These are phyloP conservation scores for Amyelois transitella DNA, from an alignment of 1,140 invertebrate species.

Conservation along the genomic window DNA sequence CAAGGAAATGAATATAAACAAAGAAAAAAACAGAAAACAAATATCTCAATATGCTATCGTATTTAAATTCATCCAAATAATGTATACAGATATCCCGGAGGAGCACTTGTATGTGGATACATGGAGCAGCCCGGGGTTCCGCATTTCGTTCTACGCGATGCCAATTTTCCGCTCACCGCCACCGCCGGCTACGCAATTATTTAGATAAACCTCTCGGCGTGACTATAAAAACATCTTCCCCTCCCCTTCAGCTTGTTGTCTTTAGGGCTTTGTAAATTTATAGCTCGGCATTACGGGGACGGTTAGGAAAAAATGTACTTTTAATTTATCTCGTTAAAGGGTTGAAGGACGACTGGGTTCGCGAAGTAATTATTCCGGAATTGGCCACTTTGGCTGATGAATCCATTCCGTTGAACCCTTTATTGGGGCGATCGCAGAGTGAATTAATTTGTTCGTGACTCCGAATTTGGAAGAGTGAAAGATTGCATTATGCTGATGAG, in stretches of 20 bases:
- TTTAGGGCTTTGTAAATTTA: constrained; percentile 71
- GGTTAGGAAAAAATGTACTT: constrained; percentile 73
- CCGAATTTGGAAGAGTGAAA: constrained; percentile 52
- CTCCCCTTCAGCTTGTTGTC: constrained; percentile 63
- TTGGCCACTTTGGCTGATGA: constrained; percentile 72
- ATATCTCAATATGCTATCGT: neutral
- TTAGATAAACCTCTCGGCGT: constrained; percentile 73
- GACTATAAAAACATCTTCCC: constrained; percentile 72
- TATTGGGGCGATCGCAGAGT: constrained; percentile 50
- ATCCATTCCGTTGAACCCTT: constrained; percentile 59
- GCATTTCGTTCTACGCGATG: constrained; percentile 45
- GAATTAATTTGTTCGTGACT: constrained; percentile 57
- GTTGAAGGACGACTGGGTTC: constrained; percentile 68
- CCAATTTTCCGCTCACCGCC: constrained; percentile 71
- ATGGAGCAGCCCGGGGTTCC: neutral
- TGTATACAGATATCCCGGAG: neutral
- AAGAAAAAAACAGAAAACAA: too few relatives aligned
- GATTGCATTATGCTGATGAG: constrained; percentile 56
- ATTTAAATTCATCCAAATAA: neutral
- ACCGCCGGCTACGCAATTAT: constrained; percentile 70
- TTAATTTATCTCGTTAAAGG: constrained; percentile 75
- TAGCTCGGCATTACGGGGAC: constrained; percentile 59
- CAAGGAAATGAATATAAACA: too few relatives aligned
- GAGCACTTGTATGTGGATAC: neutral
- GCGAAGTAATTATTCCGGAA: constrained; percentile 71